Conservation (phyloP, 1,140 invertebrate genomes). For the Charaxes varanes region DNA sequence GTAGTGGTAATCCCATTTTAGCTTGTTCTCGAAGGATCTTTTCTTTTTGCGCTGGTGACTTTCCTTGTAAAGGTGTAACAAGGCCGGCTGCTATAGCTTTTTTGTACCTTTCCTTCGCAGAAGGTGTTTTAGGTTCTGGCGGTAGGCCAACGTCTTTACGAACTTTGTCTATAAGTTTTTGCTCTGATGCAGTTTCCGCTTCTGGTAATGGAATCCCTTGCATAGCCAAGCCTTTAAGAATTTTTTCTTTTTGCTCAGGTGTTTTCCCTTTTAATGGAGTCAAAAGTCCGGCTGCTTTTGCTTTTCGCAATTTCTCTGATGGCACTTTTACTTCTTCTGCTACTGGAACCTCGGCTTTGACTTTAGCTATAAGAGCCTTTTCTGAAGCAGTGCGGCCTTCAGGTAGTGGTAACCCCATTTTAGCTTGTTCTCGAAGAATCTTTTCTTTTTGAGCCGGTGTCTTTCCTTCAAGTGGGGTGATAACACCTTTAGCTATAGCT, state of each 20-base stretch:
- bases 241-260: too few species aligned
- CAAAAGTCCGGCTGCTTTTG: conserved; percentile 3
- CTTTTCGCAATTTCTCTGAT: conserved; percentile 9
- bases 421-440: conserved; percentile 8
- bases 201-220: too few species aligned
- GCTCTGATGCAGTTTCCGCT: too few species aligned
- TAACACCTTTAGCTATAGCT: conserved; percentile 17
- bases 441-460: conserved; percentile 19
- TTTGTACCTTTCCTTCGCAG: conserved; percentile 20
- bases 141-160: conserved; percentile 22
- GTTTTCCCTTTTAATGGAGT: too few species aligned
- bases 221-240: too few species aligned
- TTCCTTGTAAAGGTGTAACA: conserved; percentile 26
- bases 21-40: too few species aligned
- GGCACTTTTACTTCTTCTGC: too few species aligned
- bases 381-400: too few species aligned
- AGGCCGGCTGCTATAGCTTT: conserved; percentile 20
- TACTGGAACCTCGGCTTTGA: too few species aligned
- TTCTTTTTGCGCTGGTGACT: conserved; percentile 21
- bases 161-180: conserved; percentile 22
- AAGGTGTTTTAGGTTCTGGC: conserved; percentile 19
- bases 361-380: too few species aligned
- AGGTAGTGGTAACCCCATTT: too few species aligned
- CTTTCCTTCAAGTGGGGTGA: conserved; percentile 27
- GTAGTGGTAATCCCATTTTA: conserved; percentile 15